A percentile compares a stretch with the other conserved stretches of the same genome.
phyloP scores from a whole-genome alignment of 1,140 invertebrate species.

The Cotesia vestalis region DNA sequence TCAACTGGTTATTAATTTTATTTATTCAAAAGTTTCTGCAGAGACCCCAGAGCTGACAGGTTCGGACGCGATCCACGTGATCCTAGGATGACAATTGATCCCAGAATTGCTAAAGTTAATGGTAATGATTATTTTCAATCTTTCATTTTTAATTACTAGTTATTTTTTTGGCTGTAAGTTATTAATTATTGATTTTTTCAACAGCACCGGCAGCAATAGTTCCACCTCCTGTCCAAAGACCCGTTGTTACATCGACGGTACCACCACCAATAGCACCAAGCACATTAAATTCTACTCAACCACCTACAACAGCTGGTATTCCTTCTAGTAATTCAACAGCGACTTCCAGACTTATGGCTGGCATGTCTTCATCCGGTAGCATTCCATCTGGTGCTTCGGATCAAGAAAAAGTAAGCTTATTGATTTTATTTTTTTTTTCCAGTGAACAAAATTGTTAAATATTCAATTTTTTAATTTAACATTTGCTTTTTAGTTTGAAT shows the following conservation, averaged over 20 bases:
- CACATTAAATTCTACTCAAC: constrained; percentile 38
- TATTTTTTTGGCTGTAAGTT: constrained; percentile 2
- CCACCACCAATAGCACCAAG: constrained; percentile 43
- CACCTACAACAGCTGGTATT: constrained; percentile 48
- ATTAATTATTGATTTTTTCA: constrained; percentile 44
- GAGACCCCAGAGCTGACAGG: constrained; percentile 67
- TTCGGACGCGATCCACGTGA: constrained; percentile 72
- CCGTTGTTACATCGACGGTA: constrained; percentile 52
- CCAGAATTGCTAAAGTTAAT: constrained; percentile 67
- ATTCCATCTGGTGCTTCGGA: constrained; percentile 81
- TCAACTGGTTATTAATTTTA: constrained; percentile 42
- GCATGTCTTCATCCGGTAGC: constrained; percentile 70
- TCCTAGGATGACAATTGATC: constrained; percentile 70
- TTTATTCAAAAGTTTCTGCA: constrained; percentile 57
- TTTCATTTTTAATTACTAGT: too few species aligned
- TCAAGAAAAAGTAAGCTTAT: constrained; percentile 81
- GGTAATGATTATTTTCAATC: too few species aligned
- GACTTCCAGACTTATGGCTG: constrained; percentile 59
- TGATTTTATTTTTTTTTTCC: not conserved
- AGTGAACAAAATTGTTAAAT: too few species aligned
- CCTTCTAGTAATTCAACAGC: constrained; percentile 52
- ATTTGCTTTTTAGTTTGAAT: too few species aligned
- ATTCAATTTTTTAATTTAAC: too few species aligned
- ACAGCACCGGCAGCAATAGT: constrained; percentile 56
- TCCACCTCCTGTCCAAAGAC: constrained; percentile 37